These are phyloP conservation scores for Parauchenoglanis ngamensis DNA, from an alignment of 2,797 vertebrate genomes.

Conservation along the genomic window DNA sequence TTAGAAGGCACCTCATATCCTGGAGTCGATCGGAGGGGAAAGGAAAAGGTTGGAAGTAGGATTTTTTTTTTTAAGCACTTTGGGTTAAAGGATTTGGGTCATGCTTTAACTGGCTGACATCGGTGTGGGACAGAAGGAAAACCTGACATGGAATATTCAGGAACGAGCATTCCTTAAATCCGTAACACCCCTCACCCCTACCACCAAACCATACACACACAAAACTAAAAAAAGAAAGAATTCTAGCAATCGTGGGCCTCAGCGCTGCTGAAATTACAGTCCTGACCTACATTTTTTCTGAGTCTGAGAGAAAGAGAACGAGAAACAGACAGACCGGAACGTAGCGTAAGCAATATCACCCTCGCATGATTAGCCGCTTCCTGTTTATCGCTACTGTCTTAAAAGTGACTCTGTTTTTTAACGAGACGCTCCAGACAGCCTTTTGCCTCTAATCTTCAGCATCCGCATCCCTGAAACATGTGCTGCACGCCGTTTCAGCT, in stretches of 20 bases:
- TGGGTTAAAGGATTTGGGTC: constrained; percentile 84
- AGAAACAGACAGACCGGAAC: constrained; percentile 21
- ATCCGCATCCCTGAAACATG: constrained; percentile 4
- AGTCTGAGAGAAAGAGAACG: constrained; percentile 37
- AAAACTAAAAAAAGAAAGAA: constrained; percentile 34
- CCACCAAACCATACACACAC: constrained; percentile 56
- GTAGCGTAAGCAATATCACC: constrained; percentile 35
- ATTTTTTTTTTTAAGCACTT: constrained; percentile 60
- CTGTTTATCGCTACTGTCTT: constrained; percentile 30
- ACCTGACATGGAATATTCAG: constrained; percentile 72
- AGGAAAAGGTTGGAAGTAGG: constrained; percentile 8
- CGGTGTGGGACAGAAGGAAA: constrained; percentile 67
- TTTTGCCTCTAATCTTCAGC: background rate
- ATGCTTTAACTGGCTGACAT: constrained; percentile 76
- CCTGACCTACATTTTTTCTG: constrained; percentile 70
- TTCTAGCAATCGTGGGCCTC: constrained; percentile 45
- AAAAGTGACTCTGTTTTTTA: constrained; percentile 8
- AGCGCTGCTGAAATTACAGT: constrained; percentile 62
- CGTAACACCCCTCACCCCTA: constrained; percentile 30
- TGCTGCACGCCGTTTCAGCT: background rate
- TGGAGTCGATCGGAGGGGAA: constrained; percentile 67
- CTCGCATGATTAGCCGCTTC: constrained; percentile 26
- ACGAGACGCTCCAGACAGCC: constrained; percentile 25
- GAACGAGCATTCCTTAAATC: constrained; percentile 35
- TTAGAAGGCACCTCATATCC: constrained; percentile 68